Percentiles rank a stretch among this genome's conserved stretches.
These are phyloP conservation scores for Pristiophorus japonicus DNA, from an alignment of 2,113 vertebrate genomes.

Conservation along the genomic window DNA sequence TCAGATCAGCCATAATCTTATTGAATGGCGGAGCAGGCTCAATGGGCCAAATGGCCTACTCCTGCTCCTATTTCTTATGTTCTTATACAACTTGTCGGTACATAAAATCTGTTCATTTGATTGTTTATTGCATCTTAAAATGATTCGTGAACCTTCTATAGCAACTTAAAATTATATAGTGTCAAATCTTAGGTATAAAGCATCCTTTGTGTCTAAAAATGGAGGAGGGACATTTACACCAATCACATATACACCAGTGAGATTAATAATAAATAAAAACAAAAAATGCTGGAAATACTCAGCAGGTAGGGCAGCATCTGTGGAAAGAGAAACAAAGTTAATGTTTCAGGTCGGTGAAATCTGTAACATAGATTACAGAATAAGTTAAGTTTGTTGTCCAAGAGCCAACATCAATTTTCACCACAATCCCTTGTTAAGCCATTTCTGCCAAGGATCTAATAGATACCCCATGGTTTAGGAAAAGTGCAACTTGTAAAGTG, in stretches of 20 bases:
- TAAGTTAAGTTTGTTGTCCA: neutral
- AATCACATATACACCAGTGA: too few relatives aligned
- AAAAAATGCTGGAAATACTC: too few relatives aligned
- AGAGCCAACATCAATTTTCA: neutral
- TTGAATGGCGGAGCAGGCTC: too few relatives aligned
- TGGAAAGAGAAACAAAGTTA: too few relatives aligned
- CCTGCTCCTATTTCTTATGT: too few relatives aligned
- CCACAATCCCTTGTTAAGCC: neutral
- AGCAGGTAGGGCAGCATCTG: too few relatives aligned
- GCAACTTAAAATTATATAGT: neutral
- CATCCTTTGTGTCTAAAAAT: neutral
- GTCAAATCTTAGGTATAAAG: neutral
- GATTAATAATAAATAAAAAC: neutral
- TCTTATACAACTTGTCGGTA: neutral
- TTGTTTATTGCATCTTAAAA: neutral
- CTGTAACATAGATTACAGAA: neutral
- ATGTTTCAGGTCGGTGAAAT: neutral
- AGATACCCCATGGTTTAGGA: neutral
- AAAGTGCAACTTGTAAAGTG: neutral
- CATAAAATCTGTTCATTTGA: neutral
- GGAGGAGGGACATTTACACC: neutral
- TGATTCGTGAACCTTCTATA: neutral
- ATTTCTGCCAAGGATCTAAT: neutral
- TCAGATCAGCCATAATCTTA: too few relatives aligned
- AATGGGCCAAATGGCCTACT: too few relatives aligned